Conservation (phyloP, 1,140 invertebrate genomes). For the Gerris buenoi region DNA sequence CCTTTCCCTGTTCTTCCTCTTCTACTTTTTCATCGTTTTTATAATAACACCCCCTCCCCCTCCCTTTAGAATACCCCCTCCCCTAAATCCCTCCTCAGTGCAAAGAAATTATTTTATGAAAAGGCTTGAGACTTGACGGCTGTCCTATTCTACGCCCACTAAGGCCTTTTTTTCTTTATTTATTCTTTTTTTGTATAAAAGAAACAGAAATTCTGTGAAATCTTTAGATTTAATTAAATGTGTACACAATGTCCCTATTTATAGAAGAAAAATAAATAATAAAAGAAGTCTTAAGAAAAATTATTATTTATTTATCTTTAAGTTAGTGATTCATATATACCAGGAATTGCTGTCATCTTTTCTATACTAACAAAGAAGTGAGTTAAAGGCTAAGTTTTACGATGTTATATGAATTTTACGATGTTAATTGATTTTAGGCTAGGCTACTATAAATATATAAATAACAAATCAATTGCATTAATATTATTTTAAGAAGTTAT, state of each 20-base stretch:
- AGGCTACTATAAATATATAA: too few species aligned
- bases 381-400: not conserved
- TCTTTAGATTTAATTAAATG: not conserved
- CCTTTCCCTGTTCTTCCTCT: too few species aligned
- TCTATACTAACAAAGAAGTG: not conserved
- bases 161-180: not conserved
- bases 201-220: not conserved
- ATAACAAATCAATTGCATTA: too few species aligned
- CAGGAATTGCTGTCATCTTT: not conserved
- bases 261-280: not conserved
- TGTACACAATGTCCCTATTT: not conserved
- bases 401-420: not conserved
- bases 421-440: not conserved
- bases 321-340: not conserved
- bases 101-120: not conserved
- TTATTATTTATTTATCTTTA: not conserved
- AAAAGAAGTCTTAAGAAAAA: not conserved
- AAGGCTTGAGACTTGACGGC: not conserved
- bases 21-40: not conserved
- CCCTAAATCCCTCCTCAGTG: not conserved
- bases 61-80: not conserved
- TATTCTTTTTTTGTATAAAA: not conserved
- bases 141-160: not conserved
- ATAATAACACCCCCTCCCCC: not conserved
- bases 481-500: too few species aligned